Conservation (phyloP, 1,140 invertebrate genomes). For the Formica selysi region DNA sequence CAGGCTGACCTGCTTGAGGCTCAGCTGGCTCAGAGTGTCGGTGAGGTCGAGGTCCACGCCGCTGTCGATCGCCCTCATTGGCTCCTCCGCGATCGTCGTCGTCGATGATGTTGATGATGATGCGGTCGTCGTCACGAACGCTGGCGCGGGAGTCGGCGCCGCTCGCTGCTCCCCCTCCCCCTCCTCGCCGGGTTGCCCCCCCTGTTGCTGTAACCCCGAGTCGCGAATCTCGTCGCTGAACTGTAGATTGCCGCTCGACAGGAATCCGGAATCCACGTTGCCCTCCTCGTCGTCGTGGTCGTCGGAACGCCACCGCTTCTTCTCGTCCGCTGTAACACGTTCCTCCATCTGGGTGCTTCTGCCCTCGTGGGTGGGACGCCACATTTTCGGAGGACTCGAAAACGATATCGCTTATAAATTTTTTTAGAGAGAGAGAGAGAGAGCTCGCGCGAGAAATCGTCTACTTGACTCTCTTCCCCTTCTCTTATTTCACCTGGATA, state of each 20-base stretch:
- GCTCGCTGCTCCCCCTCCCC: constrained; percentile 24
- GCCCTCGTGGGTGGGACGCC: constrained; percentile 57
- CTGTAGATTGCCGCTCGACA: constrained; percentile 86
- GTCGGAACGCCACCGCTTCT: constrained; percentile 10
- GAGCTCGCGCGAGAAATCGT: too few relatives aligned
- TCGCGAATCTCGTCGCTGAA: constrained; percentile 80
- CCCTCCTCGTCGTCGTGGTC: constrained; percentile 52
- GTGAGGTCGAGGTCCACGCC: constrained; percentile 86
- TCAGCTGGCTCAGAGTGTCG: constrained; percentile 86
- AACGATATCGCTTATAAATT: too few relatives aligned
- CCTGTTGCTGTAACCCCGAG: constrained; percentile 47
- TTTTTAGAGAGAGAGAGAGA: too few relatives aligned
- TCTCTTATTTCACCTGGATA: too few relatives aligned
- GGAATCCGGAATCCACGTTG: constrained; percentile 86
- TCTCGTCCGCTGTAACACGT: constrained; percentile 71
- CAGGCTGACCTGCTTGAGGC: constrained; percentile 80
- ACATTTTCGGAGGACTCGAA: constrained; percentile 64
- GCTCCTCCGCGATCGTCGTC: constrained; percentile 17
- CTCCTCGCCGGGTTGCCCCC: background rate
- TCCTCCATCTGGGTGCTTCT: constrained; percentile 66
- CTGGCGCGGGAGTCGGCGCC: constrained; percentile 10
- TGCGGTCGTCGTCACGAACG: background rate
- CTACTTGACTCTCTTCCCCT: too few relatives aligned
- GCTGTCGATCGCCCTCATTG: constrained; percentile 79
- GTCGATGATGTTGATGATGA: background rate